Evolutionary conservation across 2,797 vertebrate species (phyloP).

Genomic region (Thaleichthys pacificus): DNA sequence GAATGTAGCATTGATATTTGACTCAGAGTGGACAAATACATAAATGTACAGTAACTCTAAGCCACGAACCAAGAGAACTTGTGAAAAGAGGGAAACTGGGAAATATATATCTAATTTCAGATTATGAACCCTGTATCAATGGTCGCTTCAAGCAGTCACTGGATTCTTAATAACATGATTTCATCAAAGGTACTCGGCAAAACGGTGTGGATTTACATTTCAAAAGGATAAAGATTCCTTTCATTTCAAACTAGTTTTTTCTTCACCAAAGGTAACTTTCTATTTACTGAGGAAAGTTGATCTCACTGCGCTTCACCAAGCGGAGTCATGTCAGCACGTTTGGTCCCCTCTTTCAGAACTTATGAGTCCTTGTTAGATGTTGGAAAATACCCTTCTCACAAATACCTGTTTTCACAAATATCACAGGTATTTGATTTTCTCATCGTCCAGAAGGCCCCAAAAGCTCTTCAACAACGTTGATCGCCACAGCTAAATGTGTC

Average conservation of each 20-base stretch:
- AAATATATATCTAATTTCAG: conserved; percentile 78
- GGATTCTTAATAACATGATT: conserved; percentile 88
- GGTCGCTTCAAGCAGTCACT: conserved; percentile 72
- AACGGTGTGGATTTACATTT: conserved; percentile 86
- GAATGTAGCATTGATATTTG: too few relatives aligned
- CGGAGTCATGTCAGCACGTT: conserved; percentile 63
- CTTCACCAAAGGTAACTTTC: conserved; percentile 67
- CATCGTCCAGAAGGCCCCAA: neutral
- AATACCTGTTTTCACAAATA: conserved; percentile 38
- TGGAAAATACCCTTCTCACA: conserved; percentile 42
- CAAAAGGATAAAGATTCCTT: conserved; percentile 87
- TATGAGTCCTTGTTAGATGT: conserved; percentile 60
- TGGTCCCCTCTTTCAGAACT: conserved; percentile 33
- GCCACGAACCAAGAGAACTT: conserved; percentile 51
- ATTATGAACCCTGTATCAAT: conserved; percentile 76
- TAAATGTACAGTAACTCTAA: too few relatives aligned
- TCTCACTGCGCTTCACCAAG: conserved; percentile 61
- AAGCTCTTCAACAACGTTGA: conserved; percentile 21
- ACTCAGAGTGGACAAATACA: too few relatives aligned
- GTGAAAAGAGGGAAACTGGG: conserved; percentile 51
- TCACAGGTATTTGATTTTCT: conserved; percentile 36
- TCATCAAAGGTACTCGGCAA: conserved; percentile 88
- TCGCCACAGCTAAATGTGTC: conserved; percentile 28
- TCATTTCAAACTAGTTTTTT: conserved; percentile 75
- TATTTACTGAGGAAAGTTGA: conserved; percentile 68